Evolutionary conservation across 2,888 invertebrate species (phyloP), one percentile per base, ranked within the genome.

Genomic region (Pherbina coryleti): DNA sequence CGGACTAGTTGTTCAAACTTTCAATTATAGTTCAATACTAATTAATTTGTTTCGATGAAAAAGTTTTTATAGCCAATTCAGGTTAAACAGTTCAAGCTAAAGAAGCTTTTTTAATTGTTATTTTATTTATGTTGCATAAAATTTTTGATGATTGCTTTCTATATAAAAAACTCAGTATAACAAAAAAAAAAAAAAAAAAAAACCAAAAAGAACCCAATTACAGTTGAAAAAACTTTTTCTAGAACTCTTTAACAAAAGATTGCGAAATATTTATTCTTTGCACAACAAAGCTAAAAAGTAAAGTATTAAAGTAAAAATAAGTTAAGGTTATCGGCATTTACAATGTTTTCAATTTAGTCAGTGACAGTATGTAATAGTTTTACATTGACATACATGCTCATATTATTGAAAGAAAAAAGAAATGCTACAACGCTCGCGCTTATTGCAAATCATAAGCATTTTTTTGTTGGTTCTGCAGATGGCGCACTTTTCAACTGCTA

Each of bases 1-100:
- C n/a, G 19, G 9, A 49, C 19, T 31, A n/a, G 49, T 9, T 74
- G 64, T 51, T 75, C 22, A 55, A 67, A 37, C 37, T 22, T 53
- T 75, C 7, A 53, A 55, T 55, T 55, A 8, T 22, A 66, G 53
- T 55, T 67, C 55, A 67, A 44, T 67, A 75, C 75, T 75, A 67
- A 75, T 55, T 37, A 17, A 22, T 44, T 55, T 25, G 2, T 9
- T 31, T 17, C 2, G 53, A 1, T 4, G 51, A 31, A 34, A 25
- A n/a, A 37, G 75, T 22, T 55, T 75, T 55, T 75, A 75, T 75
- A 75, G 51, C 17, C 25, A 69, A 69, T 49, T 11, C 9, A 17
- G 5, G 11, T 14, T 69, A 49, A 44, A 17, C 53, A 71, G 11
- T 19, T 55, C 5, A 71, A 28, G 1, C 14, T 7, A 55, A 2